These are phyloP conservation scores for Lucilia cuprina DNA, from an alignment of 1,140 invertebrate species.

Conservation along the genomic window DNA sequence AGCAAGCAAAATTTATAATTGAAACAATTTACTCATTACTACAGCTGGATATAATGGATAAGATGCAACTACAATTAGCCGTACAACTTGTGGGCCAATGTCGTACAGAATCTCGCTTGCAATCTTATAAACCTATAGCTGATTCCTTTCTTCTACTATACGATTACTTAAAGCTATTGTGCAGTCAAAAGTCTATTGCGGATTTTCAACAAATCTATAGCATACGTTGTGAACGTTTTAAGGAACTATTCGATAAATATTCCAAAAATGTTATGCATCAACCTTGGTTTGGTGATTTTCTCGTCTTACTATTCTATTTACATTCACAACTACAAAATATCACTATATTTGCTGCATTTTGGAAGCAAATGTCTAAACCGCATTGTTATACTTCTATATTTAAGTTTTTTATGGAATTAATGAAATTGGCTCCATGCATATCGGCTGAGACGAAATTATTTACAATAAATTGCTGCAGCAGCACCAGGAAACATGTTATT, in stretches of 20 bases:
- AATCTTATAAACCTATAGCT: slow-evolving; percentile 13
- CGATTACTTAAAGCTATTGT: slow-evolving; percentile 36
- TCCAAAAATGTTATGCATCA: slow-evolving; percentile 13
- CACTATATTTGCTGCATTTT: slow-evolving; percentile 8
- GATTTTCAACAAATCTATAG: slow-evolving; percentile 11
- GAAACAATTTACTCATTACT: slow-evolving; percentile 23
- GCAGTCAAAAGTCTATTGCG: background rate
- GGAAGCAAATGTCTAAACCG: slow-evolving; percentile 34
- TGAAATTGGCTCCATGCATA: slow-evolving; percentile 33
- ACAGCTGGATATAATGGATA: slow-evolving; percentile 27
- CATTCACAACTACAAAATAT: slow-evolving; percentile 24
- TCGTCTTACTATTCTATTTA: background rate
- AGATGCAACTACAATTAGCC: slow-evolving; percentile 23
- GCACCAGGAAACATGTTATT: slow-evolving; percentile 35
- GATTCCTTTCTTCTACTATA: slow-evolving; percentile 22
- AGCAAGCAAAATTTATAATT: slow-evolving; percentile 18
- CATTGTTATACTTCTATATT: slow-evolving; percentile 23
- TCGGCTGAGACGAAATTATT: slow-evolving; percentile 23
- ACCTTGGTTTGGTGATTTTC: slow-evolving; percentile 30
- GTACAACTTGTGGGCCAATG: slow-evolving; percentile 19
- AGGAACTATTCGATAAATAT: slow-evolving; percentile 10
- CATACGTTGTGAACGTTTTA: slow-evolving; percentile 22
- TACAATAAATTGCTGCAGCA: slow-evolving; percentile 30
- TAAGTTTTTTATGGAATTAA: slow-evolving; percentile 4
- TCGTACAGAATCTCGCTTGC: background rate